Conservation (phyloP, 1,140 invertebrate genomes). For the Proctacanthus coquilletti region DNA sequence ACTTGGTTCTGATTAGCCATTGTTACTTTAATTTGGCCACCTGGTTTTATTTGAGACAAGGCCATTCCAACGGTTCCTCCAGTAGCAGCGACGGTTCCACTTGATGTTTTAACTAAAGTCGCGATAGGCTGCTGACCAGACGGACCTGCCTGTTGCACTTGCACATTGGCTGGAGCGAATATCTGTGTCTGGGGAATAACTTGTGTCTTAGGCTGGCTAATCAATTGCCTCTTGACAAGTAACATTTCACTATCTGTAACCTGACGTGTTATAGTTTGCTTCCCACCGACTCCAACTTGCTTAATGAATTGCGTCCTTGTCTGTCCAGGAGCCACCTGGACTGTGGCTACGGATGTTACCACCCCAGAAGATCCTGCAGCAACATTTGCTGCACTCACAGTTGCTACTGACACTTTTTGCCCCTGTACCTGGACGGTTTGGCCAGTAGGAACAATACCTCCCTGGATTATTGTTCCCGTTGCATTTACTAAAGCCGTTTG, state of each 20-base stretch:
- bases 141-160: conserved; percentile 10
- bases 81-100: conserved; percentile 32
- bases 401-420: conserved; percentile 26
- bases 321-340: conserved; percentile 17
- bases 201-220: conserved; percentile 38
- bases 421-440: conserved; percentile 21
- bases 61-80: conserved; percentile 30
- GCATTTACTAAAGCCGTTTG: conserved; percentile 12
- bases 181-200: conserved; percentile 26
- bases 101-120: conserved; percentile 28
- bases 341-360: conserved; percentile 16
- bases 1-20: conserved; percentile 46
- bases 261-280: conserved; percentile 34
- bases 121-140: conserved; percentile 20
- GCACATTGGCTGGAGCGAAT: conserved; percentile 16
- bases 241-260: conserved; percentile 55
- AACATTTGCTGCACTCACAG: conserved; percentile 15
- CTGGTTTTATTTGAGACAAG: conserved; percentile 23
- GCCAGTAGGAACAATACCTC: conserved; percentile 17
- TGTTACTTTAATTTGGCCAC: conserved; percentile 34
- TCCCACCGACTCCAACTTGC: conserved; percentile 24
- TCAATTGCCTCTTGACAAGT: conserved; percentile 49
- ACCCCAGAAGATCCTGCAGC: conserved; percentile 13
- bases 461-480: conserved; percentile 19
- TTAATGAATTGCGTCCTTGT: conserved; percentile 26